Base-by-base conservation (phyloP, 2,797 vertebrate species). In the Enteromius fasciolatus region DNA sequence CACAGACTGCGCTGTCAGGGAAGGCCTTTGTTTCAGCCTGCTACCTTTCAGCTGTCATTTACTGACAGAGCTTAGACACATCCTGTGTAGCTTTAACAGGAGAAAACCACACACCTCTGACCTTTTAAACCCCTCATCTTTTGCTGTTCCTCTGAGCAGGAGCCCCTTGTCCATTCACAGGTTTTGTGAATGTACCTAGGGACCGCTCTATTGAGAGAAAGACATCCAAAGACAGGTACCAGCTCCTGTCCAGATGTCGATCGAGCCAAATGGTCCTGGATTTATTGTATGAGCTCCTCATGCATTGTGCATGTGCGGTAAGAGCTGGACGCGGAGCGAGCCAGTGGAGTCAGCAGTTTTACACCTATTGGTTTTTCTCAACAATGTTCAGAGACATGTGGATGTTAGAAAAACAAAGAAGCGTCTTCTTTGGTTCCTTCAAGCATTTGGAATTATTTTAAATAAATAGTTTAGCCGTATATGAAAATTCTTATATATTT, bases 1-100 rank as follows among this genome's bases (percentile, higher is more conserved):
- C 89, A 67, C 31, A 89, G 91, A 89, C 87, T 87, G 88, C 81
- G 87, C 88, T 90, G 84, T 92, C 87, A 92, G 92, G 90, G 89
- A 90, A 92, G 92, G 92, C 90, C 92, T 93, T 92, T 93, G 92
- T 93, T 91, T 90, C 88, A 78, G 87, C 86, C 89, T 89, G 89
- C 92, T 91, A 89, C 89, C 90, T 90, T 90, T 91, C 90, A 90
- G 89, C 91, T 93, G 94, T 94, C 93, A 94, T 91, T 93, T 89
- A 86, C 88, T 92, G 90, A 93, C 91, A 93, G 86, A 50, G 81
- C 87, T 92, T 91, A 92, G 93, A 92, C 93, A 93, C 89, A 90
- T 92, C 90, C 86, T 86, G 89, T 78, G 89, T 86, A 87, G 90
- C 87, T 88, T 87, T 88, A 81, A 90, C 90, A 90, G 91, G 91